phyloP scores from a whole-genome alignment of 2,113 vertebrate genomes.

The Neolamprologus hecqui region DNA sequence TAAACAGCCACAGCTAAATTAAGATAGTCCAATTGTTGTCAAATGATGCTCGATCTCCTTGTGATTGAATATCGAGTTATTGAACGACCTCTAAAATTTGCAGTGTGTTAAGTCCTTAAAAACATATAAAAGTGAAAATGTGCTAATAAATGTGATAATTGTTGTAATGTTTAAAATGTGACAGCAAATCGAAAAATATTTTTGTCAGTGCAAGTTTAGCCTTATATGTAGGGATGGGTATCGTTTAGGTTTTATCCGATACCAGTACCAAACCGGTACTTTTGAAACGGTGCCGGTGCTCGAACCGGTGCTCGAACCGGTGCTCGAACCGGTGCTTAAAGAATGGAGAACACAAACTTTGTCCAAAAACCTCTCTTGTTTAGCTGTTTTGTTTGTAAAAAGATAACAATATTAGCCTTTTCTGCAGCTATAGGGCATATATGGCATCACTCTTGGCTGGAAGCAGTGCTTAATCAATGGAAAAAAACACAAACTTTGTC shows the following conservation, averaged over 20 bases:
- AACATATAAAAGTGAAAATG: neutral
- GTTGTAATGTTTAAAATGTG: neutral
- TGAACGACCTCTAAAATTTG: neutral
- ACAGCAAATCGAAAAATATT: neutral
- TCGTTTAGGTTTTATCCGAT: neutral
- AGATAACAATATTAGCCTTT: neutral
- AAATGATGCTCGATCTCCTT: neutral
- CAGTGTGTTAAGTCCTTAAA: neutral
- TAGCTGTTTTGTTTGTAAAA: no score
- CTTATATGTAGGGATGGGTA: neutral
- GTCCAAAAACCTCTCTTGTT: neutral
- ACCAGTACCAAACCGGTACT: neutral
- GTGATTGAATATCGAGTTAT: neutral
- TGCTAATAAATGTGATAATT: neutral
- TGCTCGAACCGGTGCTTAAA: neutral
- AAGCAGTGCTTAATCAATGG: neutral
- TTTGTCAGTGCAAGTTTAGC: neutral
- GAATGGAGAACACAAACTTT: neutral
- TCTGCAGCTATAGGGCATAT: neutral
- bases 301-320: accelerated
- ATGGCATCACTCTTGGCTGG: neutral
- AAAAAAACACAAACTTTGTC: neutral
- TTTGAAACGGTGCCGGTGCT: neutral
- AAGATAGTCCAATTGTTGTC: neutral
- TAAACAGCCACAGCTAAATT: neutral